Percentiles rank a stretch among this genome's conserved stretches.
These are phyloP conservation scores for Muscicapa comitata DNA, from an alignment of 2,797 vertebrate species.

Conservation along the genomic window DNA sequence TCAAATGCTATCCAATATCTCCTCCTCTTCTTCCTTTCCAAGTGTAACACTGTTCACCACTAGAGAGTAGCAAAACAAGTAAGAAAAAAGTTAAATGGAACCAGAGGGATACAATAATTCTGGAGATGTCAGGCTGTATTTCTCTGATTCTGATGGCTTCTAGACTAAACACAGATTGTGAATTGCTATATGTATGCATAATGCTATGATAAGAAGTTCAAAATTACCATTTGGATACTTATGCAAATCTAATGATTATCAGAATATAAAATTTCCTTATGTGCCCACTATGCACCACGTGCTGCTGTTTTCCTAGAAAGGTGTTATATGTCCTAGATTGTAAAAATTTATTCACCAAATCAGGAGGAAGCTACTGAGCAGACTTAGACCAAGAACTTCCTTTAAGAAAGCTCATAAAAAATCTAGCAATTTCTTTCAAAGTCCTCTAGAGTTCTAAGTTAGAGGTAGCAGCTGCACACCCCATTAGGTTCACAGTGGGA, in stretches of 20 bases:
- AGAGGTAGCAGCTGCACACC: background rate
- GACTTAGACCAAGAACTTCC: background rate
- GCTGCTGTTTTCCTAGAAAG: background rate
- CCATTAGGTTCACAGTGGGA: background rate
- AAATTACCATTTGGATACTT: background rate
- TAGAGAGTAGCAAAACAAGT: background rate
- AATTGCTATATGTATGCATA: background rate
- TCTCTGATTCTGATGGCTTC: background rate
- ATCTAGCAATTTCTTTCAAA: background rate
- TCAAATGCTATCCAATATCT: background rate
- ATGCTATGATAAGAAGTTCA: background rate
- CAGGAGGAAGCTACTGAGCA: background rate
- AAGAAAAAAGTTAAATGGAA: background rate
- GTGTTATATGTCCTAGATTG: fast-evolving
- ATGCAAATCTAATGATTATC: background rate
- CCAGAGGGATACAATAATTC: fast-evolving
- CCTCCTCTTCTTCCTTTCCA: background rate
- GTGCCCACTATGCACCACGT: fast-evolving
- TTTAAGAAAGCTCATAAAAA: background rate
- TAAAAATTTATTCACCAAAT: background rate
- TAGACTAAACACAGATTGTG: background rate
- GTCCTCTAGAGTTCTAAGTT: background rate
- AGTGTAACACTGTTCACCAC: background rate
- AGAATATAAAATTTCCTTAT: background rate
- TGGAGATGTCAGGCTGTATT: background rate